Evolutionary conservation across 2,113 vertebrate species (phyloP).

Genomic region (Bungarus multicinctus): DNA sequence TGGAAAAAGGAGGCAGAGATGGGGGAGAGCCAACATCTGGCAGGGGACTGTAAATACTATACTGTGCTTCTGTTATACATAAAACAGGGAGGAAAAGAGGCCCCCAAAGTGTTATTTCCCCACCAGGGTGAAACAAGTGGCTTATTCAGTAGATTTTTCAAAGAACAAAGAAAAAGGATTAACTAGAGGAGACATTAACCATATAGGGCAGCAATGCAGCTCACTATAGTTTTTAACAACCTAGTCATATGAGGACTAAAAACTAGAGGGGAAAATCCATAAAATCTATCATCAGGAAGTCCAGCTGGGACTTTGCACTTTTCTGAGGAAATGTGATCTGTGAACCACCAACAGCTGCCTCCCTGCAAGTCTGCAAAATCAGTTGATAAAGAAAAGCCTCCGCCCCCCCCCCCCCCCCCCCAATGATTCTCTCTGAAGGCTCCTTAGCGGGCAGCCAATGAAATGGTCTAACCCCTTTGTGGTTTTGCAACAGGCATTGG

Average conservation of each 20-base stretch:
- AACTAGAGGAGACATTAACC: conserved; percentile 62
- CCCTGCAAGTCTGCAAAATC: conserved; percentile 60
- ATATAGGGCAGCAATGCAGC: conserved; percentile 53
- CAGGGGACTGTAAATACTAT: conserved; percentile 56
- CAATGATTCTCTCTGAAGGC: conserved; percentile 47
- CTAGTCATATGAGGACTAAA: conserved; percentile 35
- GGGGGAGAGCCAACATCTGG: conserved; percentile 59
- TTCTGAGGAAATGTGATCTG: conserved; percentile 61
- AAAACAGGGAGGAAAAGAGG: conserved; percentile 60
- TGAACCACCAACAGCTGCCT: conserved; percentile 67
- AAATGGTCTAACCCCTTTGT: not conserved
- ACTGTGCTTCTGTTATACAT: conserved; percentile 59
- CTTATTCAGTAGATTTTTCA: conserved; percentile 70
- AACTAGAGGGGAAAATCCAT: conserved; percentile 48
- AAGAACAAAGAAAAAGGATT: conserved; percentile 69
- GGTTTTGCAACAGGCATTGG: not conserved
- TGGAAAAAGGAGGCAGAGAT: not conserved
- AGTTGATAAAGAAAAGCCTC: conserved; percentile 32
- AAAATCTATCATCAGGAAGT: conserved; percentile 63
- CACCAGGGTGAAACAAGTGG: conserved; percentile 65
- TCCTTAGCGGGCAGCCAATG: conserved; percentile 18
- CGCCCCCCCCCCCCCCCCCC: no score
- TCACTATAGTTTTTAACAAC: conserved; percentile 59
- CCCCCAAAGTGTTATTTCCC: conserved; percentile 67
- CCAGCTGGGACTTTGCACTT: conserved; percentile 68